These are phyloP conservation scores for Uromys caudimaculatus DNA, from an alignment of 2,797 vertebrate species.

Conservation along the genomic window DNA sequence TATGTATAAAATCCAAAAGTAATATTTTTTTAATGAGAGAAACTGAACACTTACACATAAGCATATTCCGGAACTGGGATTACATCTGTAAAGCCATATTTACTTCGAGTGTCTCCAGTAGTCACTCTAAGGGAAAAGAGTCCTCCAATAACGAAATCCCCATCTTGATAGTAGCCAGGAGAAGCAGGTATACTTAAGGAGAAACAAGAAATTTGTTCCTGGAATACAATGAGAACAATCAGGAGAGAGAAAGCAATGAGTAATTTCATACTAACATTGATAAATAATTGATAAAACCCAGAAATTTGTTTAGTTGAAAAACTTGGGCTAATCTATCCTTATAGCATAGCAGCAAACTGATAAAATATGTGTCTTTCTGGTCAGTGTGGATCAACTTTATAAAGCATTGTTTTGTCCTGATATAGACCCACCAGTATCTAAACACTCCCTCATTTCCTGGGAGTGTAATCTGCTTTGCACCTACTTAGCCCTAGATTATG, in stretches of 20 bases:
- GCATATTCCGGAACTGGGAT: too few relatives aligned
- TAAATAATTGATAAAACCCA: not conserved
- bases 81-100: not conserved
- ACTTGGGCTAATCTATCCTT: not conserved
- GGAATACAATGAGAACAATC: too few relatives aligned
- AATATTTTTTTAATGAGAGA: not conserved
- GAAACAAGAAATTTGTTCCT: not conserved
- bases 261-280: not conserved
- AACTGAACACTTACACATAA: not conserved
- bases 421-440: not conserved
- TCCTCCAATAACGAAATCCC: not conserved
- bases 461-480: not conserved
- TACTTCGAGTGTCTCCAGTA: not conserved
- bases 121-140: conserved; percentile 18
- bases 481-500: not conserved
- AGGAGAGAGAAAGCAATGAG: not conserved
- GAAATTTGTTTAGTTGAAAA: not conserved
- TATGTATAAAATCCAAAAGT: not conserved
- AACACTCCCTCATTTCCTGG: not conserved
- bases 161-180: not conserved
- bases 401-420: not conserved
- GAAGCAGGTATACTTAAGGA: not conserved
- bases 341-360: not conserved
- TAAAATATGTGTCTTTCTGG: not conserved
- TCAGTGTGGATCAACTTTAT: not conserved